Base-by-base conservation (phyloP, 2,797 vertebrate genomes). In the Gadopsis bispinosus region DNA sequence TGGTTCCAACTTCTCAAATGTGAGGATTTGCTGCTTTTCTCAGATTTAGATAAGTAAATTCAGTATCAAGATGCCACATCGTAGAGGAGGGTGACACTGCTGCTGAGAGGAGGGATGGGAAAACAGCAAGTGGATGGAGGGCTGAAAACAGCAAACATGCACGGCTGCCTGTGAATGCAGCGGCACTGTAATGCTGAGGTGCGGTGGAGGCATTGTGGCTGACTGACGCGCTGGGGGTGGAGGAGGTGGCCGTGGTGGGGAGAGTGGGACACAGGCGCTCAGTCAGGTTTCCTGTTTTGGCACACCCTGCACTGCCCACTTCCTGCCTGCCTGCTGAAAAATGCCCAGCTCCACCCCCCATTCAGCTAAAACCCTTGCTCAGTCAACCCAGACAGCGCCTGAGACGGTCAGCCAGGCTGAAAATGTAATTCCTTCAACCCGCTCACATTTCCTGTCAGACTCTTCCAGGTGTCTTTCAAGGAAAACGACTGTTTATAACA, bases 201-300 rank as follows among this genome's bases (percentile, higher is more conserved):
- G 69, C 55, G 3, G 51, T 2, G 54, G 59, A 65, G 79, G 63
- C 37, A 83, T 8, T 77, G 83, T 70, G 81, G 75, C 79, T 33
- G 68, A 73, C 17, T 33, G 68, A 73, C 17, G 72, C 56, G 47
- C 54, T 22, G 53, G 53, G 71, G 80, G 53, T 64, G 66, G 80
- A 73, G 81, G 51, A 45, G 62, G 72, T 9, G 53, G 19, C 37
- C 61, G 37, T 4, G 20, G 26, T 4, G 35, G 39, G 37, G 12
- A 39, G 58, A 29, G 55, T 48, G 51, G 79, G 60, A n/a, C 33
- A 65, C 41, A 78, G 69, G 73, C 77, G 35, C 74, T 90, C 84
- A 85, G 81, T 87, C 84, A 85, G 86, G 86, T 87, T 95, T 95
- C 92, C 94, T 92, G 90, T 91, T 84, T 90, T 91, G 91, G 91